Conservation (phyloP, 2,113 vertebrate genomes). For the Heloderma charlesbogerti region DNA sequence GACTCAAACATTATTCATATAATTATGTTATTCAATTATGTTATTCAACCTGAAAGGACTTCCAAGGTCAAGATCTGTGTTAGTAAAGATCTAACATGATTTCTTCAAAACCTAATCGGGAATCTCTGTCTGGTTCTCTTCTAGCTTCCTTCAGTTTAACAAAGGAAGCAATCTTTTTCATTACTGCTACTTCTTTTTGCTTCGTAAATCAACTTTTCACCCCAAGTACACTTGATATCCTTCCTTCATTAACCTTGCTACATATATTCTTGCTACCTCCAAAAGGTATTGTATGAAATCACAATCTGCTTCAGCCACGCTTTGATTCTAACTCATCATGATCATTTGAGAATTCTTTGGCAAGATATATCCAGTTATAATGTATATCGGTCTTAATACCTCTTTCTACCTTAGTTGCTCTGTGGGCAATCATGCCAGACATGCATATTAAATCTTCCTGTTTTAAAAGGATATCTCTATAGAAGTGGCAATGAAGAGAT, state of each 20-base stretch:
- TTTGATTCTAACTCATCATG: background rate
- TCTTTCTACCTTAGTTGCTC: background rate
- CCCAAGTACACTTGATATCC: background rate
- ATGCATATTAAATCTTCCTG: background rate
- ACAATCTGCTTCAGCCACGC: background rate
- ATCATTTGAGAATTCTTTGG: background rate
- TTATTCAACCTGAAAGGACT: too few relatives aligned
- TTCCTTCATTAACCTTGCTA: background rate
- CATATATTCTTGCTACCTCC: background rate
- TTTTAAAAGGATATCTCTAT: background rate
- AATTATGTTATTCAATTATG: background rate
- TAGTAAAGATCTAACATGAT: background rate
- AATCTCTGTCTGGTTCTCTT: background rate
- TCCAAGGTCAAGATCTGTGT: background rate
- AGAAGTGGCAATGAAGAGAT: background rate
- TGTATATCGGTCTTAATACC: background rate
- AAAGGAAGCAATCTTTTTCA: background rate
- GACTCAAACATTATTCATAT: background rate
- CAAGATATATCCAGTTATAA: background rate
- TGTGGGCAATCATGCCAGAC: background rate
- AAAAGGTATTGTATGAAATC: background rate
- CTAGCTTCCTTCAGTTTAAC: background rate
- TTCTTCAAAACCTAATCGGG: background rate
- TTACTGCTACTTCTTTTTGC: background rate
- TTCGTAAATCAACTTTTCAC: background rate